Evolutionary conservation across 2,113 vertebrate species (phyloP), one percentile per base, ranked within the genome.

Genomic region (Vulpes lagopus): DNA sequence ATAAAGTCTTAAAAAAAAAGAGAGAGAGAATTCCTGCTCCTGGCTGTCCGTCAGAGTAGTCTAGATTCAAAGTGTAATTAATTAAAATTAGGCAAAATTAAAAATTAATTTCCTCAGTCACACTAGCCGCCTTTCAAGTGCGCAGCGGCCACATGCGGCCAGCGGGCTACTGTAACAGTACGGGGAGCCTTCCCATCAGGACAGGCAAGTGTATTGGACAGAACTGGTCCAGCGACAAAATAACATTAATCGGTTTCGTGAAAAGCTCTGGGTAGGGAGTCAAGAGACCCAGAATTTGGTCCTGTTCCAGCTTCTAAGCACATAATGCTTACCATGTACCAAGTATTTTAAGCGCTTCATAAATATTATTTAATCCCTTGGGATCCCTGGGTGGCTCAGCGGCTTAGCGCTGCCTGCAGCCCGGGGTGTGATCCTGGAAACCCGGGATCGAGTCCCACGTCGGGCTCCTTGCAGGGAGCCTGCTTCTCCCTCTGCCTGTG

Each of bases 1-100:
- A 43, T 43, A 43, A 43, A 43, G 38, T 43, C 38, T 43, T 7
- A 1, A 43, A 43, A 43, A 43, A 6, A 43, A 43, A 43, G 7
- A 6, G 7, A 43, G 1, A 43, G 25, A 62, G 15, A 49, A 93
- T 92, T 38, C 49, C 16, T 88, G 16, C 30, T 91, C 8, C 43
- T 71, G 30, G 49, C 55, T 93, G 17, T 57, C 82, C 57, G 49
- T 59, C 51, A 71, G 60, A 35, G n/a, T 76, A 79, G 53, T 32
- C 51, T 88, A 65, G 76, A 90, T 92, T 97, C 59, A 79, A 95
- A 89, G 65, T 82, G n/a, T 71, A 81, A 51, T 38, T 81, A 92
- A 65, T 90, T 71, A 59, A 88, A 79, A 38, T 65, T 14, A 57
- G 73, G 65, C 27, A 11, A 51, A 81, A n/a, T 62, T 22, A 55